Conservation (phyloP, 2,888 invertebrate genomes). For the Rhagophthalmus giganteus region DNA sequence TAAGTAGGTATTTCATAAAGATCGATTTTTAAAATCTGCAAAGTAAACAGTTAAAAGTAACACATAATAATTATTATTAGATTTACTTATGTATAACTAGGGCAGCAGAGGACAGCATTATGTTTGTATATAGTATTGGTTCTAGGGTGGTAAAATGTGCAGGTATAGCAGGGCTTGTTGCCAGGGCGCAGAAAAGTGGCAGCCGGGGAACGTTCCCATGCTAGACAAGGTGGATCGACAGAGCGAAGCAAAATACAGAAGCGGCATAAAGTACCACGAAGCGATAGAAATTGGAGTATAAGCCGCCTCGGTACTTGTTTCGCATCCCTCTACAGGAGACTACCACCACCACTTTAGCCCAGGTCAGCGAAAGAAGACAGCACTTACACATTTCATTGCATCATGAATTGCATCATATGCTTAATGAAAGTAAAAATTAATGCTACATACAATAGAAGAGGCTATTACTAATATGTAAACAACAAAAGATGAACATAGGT, state of each 20-base stretch:
- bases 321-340: slow-evolving; percentile 34
- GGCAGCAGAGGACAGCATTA: slow-evolving; percentile 29
- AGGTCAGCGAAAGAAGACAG: slow-evolving; percentile 39
- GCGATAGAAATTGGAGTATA: slow-evolving; percentile 23
- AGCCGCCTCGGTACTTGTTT: slow-evolving; percentile 36
- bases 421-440: slow-evolving; percentile 40
- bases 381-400: slow-evolving; percentile 51
- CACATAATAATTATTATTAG: slow-evolving; percentile 5
- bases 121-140: slow-evolving; percentile 27
- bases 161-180: slow-evolving; percentile 47
- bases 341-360: slow-evolving; percentile 36
- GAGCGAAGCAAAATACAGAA: slow-evolving; percentile 36
- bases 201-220: slow-evolving; percentile 40
- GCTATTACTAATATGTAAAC: slow-evolving; percentile 15
- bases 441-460: slow-evolving; percentile 24
- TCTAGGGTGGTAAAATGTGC: slow-evolving; percentile 32
- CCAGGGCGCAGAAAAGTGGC: slow-evolving; percentile 44
- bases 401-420: slow-evolving; percentile 49
- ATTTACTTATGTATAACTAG: slow-evolving; percentile 18
- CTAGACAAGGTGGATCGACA: slow-evolving; percentile 36
- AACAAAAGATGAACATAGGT: slow-evolving; percentile 23
- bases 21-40: too few species aligned
- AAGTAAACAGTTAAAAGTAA: slow-evolving; percentile 16
- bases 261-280: slow-evolving; percentile 29
- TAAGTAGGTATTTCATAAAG: too few species aligned